Conservation (phyloP, 30 jellyfish, hydroid and myxozoan genomes). For the Chrysaora quinquecirrha region DNA sequence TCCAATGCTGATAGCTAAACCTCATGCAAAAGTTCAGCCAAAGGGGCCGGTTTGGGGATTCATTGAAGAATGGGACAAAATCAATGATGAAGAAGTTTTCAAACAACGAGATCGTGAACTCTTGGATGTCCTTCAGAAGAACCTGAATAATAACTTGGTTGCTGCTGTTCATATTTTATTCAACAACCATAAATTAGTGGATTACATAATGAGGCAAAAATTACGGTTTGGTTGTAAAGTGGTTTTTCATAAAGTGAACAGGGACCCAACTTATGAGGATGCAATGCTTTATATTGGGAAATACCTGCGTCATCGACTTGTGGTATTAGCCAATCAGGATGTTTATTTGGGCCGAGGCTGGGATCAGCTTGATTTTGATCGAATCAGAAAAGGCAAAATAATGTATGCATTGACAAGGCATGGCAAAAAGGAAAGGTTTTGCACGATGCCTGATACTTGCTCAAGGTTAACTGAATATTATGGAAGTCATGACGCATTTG, state of each 20-base stretch:
- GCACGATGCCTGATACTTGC: constrained; percentile 56
- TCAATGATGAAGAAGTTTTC: constrained; percentile 9
- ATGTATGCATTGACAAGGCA: constrained; percentile 76
- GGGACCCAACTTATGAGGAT: constrained; percentile 58
- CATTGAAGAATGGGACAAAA: not conserved
- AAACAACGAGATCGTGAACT: constrained; percentile 60
- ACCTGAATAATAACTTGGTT: constrained; percentile 33
- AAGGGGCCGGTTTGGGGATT: constrained; percentile 38
- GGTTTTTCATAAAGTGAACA: constrained; percentile 36
- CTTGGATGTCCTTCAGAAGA: constrained; percentile 47
- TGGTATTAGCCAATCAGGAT: constrained; percentile 62
- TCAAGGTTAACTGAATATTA: constrained; percentile 28
- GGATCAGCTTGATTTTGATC: constrained; percentile 29
- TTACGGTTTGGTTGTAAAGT: constrained; percentile 41
- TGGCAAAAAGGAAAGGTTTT: constrained; percentile 58
- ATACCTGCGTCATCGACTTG: constrained; percentile 34
- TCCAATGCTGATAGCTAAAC: constrained; percentile 8
- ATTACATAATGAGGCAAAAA: constrained; percentile 20
- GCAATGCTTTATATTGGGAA: constrained; percentile 40
- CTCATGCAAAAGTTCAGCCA: constrained; percentile 13
- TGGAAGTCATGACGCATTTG: constrained; percentile 78
- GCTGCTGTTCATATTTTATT: constrained; percentile 60
- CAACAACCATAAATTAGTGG: constrained; percentile 20
- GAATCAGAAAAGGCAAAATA: constrained; percentile 24
- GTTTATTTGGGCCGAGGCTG: constrained; percentile 61